Conservation (phyloP, 2,113 vertebrate species). For the Myiagra hebetior region DNA sequence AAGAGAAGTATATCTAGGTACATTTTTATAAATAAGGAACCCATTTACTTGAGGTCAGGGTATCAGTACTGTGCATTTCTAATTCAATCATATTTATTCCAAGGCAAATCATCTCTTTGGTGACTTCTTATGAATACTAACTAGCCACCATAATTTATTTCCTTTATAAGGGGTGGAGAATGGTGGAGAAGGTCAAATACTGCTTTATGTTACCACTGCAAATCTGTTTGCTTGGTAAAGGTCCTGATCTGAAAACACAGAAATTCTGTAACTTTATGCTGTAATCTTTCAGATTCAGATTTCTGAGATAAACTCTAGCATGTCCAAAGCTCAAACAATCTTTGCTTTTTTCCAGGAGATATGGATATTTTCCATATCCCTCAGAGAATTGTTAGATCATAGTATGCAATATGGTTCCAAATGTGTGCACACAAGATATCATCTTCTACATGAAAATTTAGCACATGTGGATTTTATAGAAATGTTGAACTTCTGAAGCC, state of each 20-base stretch:
- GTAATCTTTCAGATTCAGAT: neutral
- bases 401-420: neutral
- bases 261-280: neutral
- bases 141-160: constrained; percentile 5
- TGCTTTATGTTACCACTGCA: neutral
- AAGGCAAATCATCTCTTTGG: constrained; percentile 41
- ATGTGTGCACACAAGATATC: neutral
- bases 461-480: neutral
- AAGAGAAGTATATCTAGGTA: neutral
- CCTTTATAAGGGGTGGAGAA: neutral
- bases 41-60: constrained; percentile 49
- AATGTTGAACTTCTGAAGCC: neutral
- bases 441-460: neutral
- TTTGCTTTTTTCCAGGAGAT: neutral
- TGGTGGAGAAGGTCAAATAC: neutral
- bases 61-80: constrained; percentile 58
- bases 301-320: neutral
- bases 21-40: constrained; percentile 24
- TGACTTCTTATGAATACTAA: constrained; percentile 42
- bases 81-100: constrained; percentile 64
- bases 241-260: neutral
- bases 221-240: neutral
- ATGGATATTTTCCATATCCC: neutral
- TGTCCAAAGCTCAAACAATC: neutral
- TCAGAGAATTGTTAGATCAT: neutral